Conservation (phyloP, 2,888 invertebrate species). For the Malachius bipustulatus region DNA sequence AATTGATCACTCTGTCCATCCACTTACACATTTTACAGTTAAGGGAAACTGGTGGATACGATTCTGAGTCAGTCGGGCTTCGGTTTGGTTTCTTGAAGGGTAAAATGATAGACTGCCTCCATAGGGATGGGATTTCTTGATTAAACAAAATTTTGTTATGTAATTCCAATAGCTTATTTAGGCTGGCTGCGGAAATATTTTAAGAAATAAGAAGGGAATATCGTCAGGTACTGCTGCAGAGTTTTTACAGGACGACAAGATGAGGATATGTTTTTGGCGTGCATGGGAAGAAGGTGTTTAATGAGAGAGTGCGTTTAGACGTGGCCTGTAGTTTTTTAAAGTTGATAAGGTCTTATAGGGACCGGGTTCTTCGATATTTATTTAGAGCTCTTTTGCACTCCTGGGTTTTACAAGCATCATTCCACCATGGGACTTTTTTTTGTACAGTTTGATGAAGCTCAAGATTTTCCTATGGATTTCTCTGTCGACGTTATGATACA, state of each 20-base stretch:
- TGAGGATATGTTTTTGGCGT: background rate
- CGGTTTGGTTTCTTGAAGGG: constrained; percentile 3
- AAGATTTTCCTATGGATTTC: constrained; percentile 6
- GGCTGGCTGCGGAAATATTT: constrained; percentile 7
- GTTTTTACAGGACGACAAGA: constrained; percentile 7
- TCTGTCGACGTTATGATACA: constrained; percentile 8
- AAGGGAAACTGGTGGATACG: constrained; percentile 6
- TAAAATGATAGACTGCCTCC: no score
- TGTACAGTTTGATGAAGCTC: constrained; percentile 3
- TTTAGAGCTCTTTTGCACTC: constrained; percentile 14
- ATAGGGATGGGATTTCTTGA: constrained; percentile 2
- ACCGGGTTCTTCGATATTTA: constrained; percentile 10
- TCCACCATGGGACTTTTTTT: constrained; percentile 16
- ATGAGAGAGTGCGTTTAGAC: constrained; percentile 8
- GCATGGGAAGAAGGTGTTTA: constrained; percentile 8
- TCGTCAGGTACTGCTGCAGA: constrained; percentile 11
- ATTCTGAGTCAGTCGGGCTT: background rate
- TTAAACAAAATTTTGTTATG: no score
- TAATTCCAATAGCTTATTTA: no score
- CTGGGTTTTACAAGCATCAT: constrained; percentile 11
- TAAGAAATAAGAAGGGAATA: constrained; percentile 8
- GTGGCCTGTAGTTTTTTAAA: constrained; percentile 15
- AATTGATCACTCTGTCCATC: no score
- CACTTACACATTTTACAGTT: no score
- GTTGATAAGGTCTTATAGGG: constrained; percentile 13